Percentiles rank a stretch among this genome's conserved stretches.
These are phyloP conservation scores for Apogon talboti DNA, from an alignment of 2,797 vertebrate genomes.

Conservation along the genomic window DNA sequence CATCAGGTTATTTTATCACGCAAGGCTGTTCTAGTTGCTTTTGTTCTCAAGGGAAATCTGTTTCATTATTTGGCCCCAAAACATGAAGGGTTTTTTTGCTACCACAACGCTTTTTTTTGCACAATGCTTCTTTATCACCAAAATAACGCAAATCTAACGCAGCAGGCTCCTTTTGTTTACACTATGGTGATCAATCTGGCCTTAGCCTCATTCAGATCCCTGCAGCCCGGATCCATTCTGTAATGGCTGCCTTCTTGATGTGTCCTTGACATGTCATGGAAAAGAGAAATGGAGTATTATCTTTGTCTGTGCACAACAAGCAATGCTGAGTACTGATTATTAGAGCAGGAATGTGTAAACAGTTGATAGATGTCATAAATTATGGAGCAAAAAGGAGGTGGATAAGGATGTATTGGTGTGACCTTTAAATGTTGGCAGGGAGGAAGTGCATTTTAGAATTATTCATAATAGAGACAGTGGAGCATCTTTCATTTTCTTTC, in stretches of 20 bases:
- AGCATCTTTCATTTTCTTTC: not conserved
- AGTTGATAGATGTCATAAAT: not conserved
- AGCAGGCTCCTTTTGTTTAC: slow-evolving; percentile 40
- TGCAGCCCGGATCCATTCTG: slow-evolving; percentile 32
- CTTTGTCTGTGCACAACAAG: not conserved
- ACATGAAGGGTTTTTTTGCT: not conserved
- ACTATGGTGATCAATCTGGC: slow-evolving; percentile 11
- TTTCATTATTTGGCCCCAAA: slow-evolving; percentile 11
- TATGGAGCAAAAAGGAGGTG: not conserved
- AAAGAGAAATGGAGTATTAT: slow-evolving; percentile 10
- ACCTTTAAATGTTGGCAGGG: slow-evolving; percentile 30
- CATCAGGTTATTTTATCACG: too few species aligned
- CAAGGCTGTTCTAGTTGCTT: not conserved
- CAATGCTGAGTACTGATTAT: not conserved
- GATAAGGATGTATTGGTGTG: slow-evolving; percentile 12
- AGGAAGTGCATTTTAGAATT: not conserved
- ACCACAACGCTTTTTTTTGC: not conserved
- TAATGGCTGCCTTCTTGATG: slow-evolving; percentile 63
- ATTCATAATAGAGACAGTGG: not conserved
- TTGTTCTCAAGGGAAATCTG: not conserved
- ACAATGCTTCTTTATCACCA: not conserved
- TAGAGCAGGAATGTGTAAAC: not conserved
- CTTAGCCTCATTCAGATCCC: slow-evolving; percentile 40
- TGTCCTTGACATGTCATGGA: slow-evolving; percentile 62
- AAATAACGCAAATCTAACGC: not conserved